Conservation (phyloP, 2,797 vertebrate species). For the Centroberyx gerrardi region DNA sequence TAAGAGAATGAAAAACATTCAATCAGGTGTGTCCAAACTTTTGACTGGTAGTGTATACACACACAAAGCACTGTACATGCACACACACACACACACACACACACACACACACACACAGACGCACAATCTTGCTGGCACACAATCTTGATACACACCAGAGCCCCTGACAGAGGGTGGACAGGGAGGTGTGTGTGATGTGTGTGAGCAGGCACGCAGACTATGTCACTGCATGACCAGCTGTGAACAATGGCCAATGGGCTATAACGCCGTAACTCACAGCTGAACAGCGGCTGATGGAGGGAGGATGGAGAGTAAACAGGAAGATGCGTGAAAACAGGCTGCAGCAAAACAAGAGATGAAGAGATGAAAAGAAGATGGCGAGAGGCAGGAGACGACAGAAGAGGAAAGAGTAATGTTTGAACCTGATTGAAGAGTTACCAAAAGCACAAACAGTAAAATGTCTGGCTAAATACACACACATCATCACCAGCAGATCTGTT, state of each 20-base stretch:
- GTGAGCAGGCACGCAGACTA: not conserved
- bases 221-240: conserved; percentile 10
- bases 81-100: not conserved
- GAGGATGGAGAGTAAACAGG: not conserved
- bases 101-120: not conserved
- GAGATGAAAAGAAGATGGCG: not conserved
- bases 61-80: not conserved
- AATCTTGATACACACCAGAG: not conserved
- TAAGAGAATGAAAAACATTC: too few relatives aligned
- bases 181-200: conserved; percentile 4
- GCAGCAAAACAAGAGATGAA: not conserved
- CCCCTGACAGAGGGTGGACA: not conserved
- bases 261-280: not conserved
- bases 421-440: not conserved
- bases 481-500: not conserved
- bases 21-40: too few relatives aligned
- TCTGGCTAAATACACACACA: not conserved
- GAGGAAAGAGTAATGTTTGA: not conserved
- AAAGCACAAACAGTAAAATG: not conserved
- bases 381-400: not conserved
- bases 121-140: not conserved
- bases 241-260: not conserved
- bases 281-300: not conserved
- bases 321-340: not conserved
- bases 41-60: not conserved